Conservation (phyloP, 2,113 vertebrate genomes). For the Ceratotherium simum region DNA sequence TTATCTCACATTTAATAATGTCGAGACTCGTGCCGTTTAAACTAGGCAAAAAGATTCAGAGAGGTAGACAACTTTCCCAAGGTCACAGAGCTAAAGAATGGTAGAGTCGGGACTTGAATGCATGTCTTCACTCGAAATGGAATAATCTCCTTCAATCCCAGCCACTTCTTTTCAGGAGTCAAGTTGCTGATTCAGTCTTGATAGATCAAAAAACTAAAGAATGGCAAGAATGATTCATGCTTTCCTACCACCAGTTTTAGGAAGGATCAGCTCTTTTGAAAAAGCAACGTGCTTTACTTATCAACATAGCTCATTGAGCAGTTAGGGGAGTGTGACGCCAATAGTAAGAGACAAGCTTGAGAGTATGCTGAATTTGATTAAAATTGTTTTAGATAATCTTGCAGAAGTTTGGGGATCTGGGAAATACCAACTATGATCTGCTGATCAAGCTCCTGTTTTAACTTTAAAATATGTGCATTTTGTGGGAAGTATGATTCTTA, state of each 20-base stretch:
- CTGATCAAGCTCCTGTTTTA: conserved; percentile 40
- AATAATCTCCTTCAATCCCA: neutral
- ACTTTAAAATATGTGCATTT: conserved; percentile 40
- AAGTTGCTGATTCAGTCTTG: conserved; percentile 45
- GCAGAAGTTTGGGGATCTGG: neutral
- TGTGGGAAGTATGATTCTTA: neutral
- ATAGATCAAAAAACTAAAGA: neutral
- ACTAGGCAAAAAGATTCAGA: neutral
- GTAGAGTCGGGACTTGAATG: neutral
- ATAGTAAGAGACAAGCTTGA: neutral
- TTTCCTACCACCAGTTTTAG: neutral
- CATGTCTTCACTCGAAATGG: neutral
- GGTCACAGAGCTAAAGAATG: neutral
- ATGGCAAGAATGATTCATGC: neutral
- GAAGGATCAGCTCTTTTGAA: conserved; percentile 53
- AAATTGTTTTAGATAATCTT: conserved; percentile 53
- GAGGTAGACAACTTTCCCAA: neutral
- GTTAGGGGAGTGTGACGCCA: neutral
- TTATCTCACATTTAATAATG: neutral
- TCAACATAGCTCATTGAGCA: conserved; percentile 17
- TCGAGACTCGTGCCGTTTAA: neutral
- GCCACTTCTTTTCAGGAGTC: neutral
- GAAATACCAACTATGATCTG: neutral
- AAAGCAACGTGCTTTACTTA: neutral
- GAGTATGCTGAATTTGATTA: conserved; percentile 47